phyloP scores from a whole-genome alignment of 2,113 vertebrate genomes.

The Aleadryas rufinucha region DNA sequence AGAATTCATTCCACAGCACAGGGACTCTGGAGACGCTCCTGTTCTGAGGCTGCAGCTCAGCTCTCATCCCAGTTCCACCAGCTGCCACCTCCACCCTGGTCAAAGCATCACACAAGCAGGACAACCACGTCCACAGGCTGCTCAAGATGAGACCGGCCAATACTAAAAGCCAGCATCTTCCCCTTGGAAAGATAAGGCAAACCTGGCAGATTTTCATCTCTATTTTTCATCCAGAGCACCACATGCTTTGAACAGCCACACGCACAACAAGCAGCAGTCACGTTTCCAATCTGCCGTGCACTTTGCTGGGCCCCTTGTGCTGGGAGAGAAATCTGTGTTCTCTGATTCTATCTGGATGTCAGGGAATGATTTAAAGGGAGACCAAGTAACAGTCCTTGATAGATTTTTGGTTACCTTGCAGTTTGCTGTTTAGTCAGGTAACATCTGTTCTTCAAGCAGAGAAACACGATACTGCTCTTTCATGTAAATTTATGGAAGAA shows the following conservation, averaged over 20 bases:
- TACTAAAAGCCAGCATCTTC: neutral
- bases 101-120: neutral
- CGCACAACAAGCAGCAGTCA: neutral
- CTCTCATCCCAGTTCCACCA: neutral
- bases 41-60: neutral
- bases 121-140: neutral
- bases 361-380: neutral
- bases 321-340: neutral
- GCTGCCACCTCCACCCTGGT: neutral
- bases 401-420: neutral
- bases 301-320: neutral
- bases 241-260: neutral
- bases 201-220: neutral
- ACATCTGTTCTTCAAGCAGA: conserved; percentile 13
- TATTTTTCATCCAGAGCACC: neutral
- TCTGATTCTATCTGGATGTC: neutral
- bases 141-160: neutral
- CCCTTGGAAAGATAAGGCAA: neutral
- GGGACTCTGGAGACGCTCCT: neutral
- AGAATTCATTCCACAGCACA: neutral
- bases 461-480: neutral
- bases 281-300: neutral
- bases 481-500: conserved; percentile 1
- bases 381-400: neutral
- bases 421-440: conserved; percentile 9